phyloP scores from a whole-genome alignment of 2,797 vertebrate genomes.

The Tadarida brasiliensis region DNA sequence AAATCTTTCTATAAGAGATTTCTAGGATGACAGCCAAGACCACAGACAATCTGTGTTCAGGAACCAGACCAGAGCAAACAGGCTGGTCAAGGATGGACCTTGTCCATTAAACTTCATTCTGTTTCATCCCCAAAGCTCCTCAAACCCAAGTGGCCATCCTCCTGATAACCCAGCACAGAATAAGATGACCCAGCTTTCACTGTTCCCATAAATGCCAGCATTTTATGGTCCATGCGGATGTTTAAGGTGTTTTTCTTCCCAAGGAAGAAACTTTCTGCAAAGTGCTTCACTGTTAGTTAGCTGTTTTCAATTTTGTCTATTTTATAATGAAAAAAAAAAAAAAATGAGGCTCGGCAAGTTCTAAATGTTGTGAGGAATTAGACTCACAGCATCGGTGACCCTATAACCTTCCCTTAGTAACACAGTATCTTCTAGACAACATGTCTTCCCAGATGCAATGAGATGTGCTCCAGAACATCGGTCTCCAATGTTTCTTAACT shows the following conservation, averaged over 20 bases:
- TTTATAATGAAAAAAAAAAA: conserved; percentile 12
- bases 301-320: conserved; percentile 57
- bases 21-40: not conserved
- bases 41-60: not conserved
- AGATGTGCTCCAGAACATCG: not conserved
- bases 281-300: not conserved
- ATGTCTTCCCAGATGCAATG: not conserved
- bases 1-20: not conserved
- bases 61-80: not conserved
- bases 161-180: not conserved
- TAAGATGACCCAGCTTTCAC: not conserved
- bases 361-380: not conserved
- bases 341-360: not conserved
- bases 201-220: no score
- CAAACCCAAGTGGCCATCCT: not conserved
- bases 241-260: not conserved
- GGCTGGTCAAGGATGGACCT: not conserved
- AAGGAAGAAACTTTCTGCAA: conserved; percentile 50
- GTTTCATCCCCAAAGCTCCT: not conserved
- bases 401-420: not conserved
- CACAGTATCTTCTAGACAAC: not conserved
- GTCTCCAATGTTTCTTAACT: not conserved
- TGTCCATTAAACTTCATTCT: not conserved
- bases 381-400: not conserved
- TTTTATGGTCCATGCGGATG: not conserved